Conservation (phyloP, 1,140 invertebrate species). For the Amphibalanus amphitrite region DNA sequence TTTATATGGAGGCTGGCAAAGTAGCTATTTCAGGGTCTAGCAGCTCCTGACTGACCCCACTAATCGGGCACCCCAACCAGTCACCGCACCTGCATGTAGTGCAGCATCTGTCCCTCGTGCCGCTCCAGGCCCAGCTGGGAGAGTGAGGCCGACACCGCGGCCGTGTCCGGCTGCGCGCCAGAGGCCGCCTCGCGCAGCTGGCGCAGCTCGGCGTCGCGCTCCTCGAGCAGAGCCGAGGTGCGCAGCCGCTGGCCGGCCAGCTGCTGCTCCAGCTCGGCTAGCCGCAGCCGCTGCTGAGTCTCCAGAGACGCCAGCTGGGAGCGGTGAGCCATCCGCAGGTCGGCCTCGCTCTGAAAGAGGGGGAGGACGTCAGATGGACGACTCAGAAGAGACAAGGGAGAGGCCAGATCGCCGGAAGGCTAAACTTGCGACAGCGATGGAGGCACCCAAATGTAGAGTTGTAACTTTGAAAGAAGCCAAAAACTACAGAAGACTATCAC, state of each 20-base stretch:
- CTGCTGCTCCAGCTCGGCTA: slow-evolving; percentile 26
- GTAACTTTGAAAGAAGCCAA: too few relatives aligned
- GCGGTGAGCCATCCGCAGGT: slow-evolving; percentile 24
- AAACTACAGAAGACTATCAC: too few relatives aligned
- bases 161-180: neutral
- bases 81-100: slow-evolving; percentile 23
- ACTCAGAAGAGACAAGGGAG: too few relatives aligned
- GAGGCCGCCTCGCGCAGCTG: neutral
- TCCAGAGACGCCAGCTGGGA: slow-evolving; percentile 21
- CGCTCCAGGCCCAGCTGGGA: slow-evolving; percentile 9
- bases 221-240: slow-evolving; percentile 27
- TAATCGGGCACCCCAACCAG: too few relatives aligned
- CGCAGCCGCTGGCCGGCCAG: slow-evolving; percentile 28
- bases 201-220: slow-evolving; percentile 24
- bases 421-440: too few relatives aligned
- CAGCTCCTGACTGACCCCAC: too few relatives aligned
- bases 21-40: too few relatives aligned
- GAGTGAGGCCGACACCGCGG: slow-evolving; percentile 1
- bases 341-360: slow-evolving; percentile 18
- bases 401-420: too few relatives aligned
- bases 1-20: too few relatives aligned
- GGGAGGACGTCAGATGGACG: too few relatives aligned
- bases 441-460: too few relatives aligned
- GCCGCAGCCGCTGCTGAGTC: slow-evolving; percentile 22
- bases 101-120: slow-evolving; percentile 24